Evolutionary conservation across 23 tunicate genomes (phyloP).

Genomic region (Ciona savignyi): DNA sequence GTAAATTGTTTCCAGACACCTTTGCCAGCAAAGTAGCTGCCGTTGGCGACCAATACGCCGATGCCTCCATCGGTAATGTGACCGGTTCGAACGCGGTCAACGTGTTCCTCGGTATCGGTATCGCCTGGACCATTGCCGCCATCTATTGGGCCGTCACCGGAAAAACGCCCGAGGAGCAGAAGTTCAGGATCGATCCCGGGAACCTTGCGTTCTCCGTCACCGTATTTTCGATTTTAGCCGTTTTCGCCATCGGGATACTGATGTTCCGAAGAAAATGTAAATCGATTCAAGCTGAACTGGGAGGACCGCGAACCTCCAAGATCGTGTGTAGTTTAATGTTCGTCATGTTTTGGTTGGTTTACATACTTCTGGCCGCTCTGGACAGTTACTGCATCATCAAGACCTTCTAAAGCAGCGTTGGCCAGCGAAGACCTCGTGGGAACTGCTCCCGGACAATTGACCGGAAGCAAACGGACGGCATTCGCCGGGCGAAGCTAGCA

Average conservation of each 20-base stretch:
- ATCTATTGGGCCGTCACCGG: constrained; percentile 82
- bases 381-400: constrained; percentile 86
- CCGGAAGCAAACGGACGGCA: not conserved
- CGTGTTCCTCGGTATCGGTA: constrained; percentile 96
- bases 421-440: not conserved
- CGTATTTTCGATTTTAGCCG: constrained; percentile 66
- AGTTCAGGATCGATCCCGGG: constrained; percentile 74
- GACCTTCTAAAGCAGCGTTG: constrained; percentile 48
- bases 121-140: constrained; percentile 99
- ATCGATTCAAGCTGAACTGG: constrained; percentile 76
- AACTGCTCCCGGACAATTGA: not conserved
- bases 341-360: constrained; percentile 79
- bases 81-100: constrained; percentile 99
- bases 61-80: constrained; percentile 97
- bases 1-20: constrained; percentile 73
- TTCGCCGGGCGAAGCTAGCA: not conserved
- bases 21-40: constrained; percentile 98
- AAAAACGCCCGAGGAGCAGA: constrained; percentile 31
- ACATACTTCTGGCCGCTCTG: constrained; percentile 62
- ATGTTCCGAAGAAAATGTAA: constrained; percentile 52
- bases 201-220: constrained; percentile 93
- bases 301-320: constrained; percentile 76
- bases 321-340: constrained; percentile 52
- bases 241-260: constrained; percentile 61
- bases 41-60: constrained; percentile 92